Conservation (phyloP, 2,113 vertebrate genomes). For the Laticauda colubrina region DNA sequence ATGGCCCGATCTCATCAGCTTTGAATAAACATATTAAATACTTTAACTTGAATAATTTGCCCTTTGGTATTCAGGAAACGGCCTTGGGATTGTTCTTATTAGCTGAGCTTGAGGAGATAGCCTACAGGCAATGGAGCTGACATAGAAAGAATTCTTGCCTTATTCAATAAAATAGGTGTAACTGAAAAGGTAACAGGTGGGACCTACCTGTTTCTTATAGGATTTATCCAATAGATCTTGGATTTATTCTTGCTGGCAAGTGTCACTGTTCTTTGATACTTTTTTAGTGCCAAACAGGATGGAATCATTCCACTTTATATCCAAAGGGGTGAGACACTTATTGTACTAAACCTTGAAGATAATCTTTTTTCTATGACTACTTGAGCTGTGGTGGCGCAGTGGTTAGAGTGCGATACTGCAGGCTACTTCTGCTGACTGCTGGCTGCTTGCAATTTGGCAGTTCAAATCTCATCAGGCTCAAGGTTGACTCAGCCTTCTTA, state of each 20-base stretch:
- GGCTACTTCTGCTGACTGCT: no score
- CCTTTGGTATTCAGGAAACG: constrained; percentile 1
- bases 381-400: no score
- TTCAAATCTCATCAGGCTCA: no score
- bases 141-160: constrained; percentile 8
- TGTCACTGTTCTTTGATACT: background rate
- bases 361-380: background rate
- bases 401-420: no score
- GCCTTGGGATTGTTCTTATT: background rate
- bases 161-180: background rate
- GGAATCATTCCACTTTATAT: background rate
- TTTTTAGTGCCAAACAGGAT: background rate
- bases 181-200: background rate
- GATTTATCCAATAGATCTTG: background rate
- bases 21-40: constrained; percentile 14
- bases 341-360: background rate
- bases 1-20: constrained; percentile 4
- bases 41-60: background rate
- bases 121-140: constrained; percentile 19
- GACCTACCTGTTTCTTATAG: background rate
- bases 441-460: no score
- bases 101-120: background rate
- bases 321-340: background rate
- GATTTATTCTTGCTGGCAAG: background rate
- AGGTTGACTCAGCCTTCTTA: no score